A percentile compares a stretch with the other conserved stretches of the same genome.
Conservation (phyloP, 2,113 vertebrate species). For the Hirundichthys speculiger region DNA sequence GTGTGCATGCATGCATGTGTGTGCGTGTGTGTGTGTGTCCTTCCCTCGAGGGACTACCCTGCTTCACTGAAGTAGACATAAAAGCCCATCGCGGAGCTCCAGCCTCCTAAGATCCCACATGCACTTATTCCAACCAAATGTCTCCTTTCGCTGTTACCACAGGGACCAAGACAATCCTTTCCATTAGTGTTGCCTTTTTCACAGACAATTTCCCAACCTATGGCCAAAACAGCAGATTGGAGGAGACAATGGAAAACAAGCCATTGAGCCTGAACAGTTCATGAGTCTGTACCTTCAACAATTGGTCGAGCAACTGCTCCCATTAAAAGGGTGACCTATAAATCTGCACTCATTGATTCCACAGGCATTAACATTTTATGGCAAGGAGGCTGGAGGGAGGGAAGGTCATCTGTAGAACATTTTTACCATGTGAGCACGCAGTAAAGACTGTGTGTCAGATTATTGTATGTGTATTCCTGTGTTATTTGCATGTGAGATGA, state of each 20-base stretch:
- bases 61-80: slow-evolving; percentile 56
- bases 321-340: slow-evolving; percentile 51
- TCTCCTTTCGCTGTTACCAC: slow-evolving; percentile 46
- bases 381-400: slow-evolving; percentile 26
- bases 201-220: slow-evolving; percentile 55
- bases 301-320: slow-evolving; percentile 49
- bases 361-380: slow-evolving; percentile 57
- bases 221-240: slow-evolving; percentile 23
- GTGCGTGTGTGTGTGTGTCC: slow-evolving; percentile 6
- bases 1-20: no score
- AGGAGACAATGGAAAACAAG: slow-evolving; percentile 7
- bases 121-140: slow-evolving; percentile 46
- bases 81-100: slow-evolving; percentile 47
- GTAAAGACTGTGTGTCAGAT: slow-evolving; percentile 4
- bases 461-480: neutral
- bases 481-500: neutral
- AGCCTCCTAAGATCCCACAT: slow-evolving; percentile 35
- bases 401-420: slow-evolving; percentile 59
- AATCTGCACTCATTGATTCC: slow-evolving; percentile 51
- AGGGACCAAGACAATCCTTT: slow-evolving; percentile 47
- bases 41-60: slow-evolving; percentile 36
- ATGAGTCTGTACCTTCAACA: slow-evolving; percentile 18
- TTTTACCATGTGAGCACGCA: slow-evolving; percentile 10
- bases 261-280: slow-evolving; percentile 9
- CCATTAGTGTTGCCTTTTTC: slow-evolving; percentile 54